A percentile compares a stretch with the other conserved stretches of the same genome.
These are phyloP conservation scores for Saguinus midas DNA, from an alignment of 2,113 vertebrate genomes.

Conservation along the genomic window DNA sequence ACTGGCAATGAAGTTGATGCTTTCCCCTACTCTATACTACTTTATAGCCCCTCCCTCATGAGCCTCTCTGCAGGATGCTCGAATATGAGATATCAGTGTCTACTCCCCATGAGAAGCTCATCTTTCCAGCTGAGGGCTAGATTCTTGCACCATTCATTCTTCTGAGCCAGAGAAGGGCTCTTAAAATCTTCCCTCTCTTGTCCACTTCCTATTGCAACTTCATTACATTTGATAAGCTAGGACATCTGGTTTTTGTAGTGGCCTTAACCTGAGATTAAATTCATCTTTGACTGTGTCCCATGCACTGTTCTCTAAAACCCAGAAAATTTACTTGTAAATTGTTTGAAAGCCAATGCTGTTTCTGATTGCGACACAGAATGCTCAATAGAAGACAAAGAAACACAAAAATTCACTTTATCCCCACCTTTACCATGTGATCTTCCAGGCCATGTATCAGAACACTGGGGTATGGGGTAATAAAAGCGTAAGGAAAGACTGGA, in stretches of 20 bases:
- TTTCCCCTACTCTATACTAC: rapidly evolving
- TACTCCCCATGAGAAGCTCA: rapidly evolving
- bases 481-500: neutral
- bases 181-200: neutral
- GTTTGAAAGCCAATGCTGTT: neutral
- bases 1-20: rapidly evolving
- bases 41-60: rapidly evolving
- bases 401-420: neutral
- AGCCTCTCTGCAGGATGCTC: neutral
- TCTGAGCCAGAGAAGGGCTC: neutral
- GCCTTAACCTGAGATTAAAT: neutral
- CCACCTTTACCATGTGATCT: neutral
- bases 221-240: neutral
- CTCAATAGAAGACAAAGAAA: neutral
- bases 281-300: neutral
- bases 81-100: rapidly evolving
- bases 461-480: rapidly evolving
- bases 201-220: neutral
- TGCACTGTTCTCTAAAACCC: neutral
- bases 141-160: rapidly evolving
- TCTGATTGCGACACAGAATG: neutral
- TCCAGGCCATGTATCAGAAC: neutral
- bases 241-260: neutral
- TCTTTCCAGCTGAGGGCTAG: neutral
- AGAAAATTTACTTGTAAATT: neutral